Conservation (phyloP, 2,113 vertebrate species). For the Gymnocephalus cernua region DNA sequence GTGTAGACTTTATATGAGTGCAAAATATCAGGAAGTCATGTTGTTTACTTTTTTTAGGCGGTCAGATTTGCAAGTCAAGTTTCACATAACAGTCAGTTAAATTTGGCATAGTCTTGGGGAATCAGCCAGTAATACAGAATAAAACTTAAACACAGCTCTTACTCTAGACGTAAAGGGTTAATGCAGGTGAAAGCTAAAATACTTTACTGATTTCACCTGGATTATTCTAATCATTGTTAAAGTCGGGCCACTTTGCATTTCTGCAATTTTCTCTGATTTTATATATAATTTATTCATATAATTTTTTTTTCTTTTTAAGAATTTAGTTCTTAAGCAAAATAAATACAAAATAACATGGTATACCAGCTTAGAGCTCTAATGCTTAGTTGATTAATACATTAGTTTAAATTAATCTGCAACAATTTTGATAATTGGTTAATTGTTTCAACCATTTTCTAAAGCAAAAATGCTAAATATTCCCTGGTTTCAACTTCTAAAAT, state of each 20-base stretch:
- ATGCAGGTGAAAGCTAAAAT: background rate
- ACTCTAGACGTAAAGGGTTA: background rate
- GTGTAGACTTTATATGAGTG: background rate
- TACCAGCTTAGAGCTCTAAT: no score
- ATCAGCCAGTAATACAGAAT: background rate
- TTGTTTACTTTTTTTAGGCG: background rate
- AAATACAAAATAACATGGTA: background rate
- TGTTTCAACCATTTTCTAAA: no score
- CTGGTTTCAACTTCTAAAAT: background rate
- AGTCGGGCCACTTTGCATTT: background rate
- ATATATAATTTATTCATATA: background rate
- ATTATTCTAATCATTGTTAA: background rate
- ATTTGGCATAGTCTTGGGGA: background rate
- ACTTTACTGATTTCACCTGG: background rate
- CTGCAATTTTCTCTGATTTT: no score
- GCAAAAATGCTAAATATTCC: background rate
- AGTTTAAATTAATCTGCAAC: no score
- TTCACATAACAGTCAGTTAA: no score
- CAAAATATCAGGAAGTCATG: background rate
- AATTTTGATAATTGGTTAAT: no score
- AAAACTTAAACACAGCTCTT: background rate
- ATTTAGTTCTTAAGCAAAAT: background rate
- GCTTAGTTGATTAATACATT: no score
- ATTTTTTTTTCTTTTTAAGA: background rate
- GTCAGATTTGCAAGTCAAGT: no score